Percentiles rank a stretch among this genome's conserved stretches.
phyloP scores from a whole-genome alignment of 2,113 vertebrate genomes.

The Puma concolor region DNA sequence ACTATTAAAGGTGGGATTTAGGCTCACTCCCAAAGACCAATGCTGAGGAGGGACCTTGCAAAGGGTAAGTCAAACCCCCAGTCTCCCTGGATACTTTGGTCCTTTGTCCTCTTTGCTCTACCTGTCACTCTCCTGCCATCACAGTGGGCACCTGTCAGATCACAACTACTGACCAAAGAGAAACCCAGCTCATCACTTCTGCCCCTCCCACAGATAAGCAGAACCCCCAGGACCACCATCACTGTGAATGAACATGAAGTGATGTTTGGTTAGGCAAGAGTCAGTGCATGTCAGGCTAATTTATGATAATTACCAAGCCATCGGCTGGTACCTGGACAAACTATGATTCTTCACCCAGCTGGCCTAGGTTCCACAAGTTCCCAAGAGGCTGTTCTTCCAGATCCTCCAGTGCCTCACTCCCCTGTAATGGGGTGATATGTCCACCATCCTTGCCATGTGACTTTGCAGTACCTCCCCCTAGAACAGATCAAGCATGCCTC shows the following conservation, averaged over 20 bases:
- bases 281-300: not conserved
- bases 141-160: not conserved
- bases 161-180: not conserved
- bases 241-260: too few species aligned
- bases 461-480: not conserved
- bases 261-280: not conserved
- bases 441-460: not conserved
- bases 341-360: not conserved
- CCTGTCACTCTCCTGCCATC: not conserved
- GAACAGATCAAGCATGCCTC: not conserved
- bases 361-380: not conserved
- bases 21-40: not conserved
- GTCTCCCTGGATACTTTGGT: not conserved
- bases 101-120: not conserved
- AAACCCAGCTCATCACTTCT: not conserved
- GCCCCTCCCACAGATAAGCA: not conserved
- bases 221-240: not conserved
- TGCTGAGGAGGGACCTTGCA: not conserved
- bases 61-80: not conserved
- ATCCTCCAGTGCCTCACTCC: not conserved
- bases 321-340: not conserved
- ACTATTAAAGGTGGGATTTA: not conserved
- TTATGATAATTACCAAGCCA: not conserved
- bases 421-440: not conserved
- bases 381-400: not conserved